Base-by-base conservation (phyloP, 2,888 invertebrate species). In the Sinelater perroti region DNA sequence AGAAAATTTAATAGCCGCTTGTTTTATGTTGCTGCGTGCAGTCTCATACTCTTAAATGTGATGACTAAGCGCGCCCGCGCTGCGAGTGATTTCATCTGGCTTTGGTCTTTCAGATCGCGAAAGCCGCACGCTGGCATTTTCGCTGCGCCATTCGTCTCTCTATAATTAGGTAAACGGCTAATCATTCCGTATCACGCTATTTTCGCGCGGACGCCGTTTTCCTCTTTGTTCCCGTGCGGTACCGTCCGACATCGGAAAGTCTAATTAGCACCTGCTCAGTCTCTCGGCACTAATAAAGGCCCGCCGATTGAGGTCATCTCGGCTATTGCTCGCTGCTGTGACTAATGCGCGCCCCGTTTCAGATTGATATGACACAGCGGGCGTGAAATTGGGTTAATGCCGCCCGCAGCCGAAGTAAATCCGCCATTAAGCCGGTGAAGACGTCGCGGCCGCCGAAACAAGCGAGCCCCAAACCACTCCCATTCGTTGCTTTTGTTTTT, bases 281-380 rank as follows among this genome's bases (percentile, higher is more conserved):
- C 38, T 38, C 13, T 40, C 24, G 40, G 13, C 24, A 14, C 24
- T 40, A 40, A 40, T 40, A 24, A 24, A 24, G 40, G 17, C 30
- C 18, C 5, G 17, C n/a, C 45, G 30, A 45, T 44, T 40, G 44
- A 35, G 53, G 53, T 53, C 53, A 35, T 35, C 8, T 38, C 38
- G 21, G n/a, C n/a, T 38, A 21, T 38, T 40, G 14, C 36, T 35
- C 31, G 8, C 28, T 44, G 44, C 17, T 44, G 21, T 53, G 53
- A 53, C 44, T 53, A 53, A 53, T 53, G 26, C 26, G 36, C 52
- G 53, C 54, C 46, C 54, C 46, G 30, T 54, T 54, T 54, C 36
- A 46, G 36, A 46, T 38, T 30, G n/a, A n/a, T n/a, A 38, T 54
- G 54, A 54, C 46, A 54, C 46, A 45, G 46, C 46, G 33, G 31